These are phyloP conservation scores for Drosophila testacea DNA, from an alignment of 2,888 invertebrate genomes.

Conservation along the genomic window DNA sequence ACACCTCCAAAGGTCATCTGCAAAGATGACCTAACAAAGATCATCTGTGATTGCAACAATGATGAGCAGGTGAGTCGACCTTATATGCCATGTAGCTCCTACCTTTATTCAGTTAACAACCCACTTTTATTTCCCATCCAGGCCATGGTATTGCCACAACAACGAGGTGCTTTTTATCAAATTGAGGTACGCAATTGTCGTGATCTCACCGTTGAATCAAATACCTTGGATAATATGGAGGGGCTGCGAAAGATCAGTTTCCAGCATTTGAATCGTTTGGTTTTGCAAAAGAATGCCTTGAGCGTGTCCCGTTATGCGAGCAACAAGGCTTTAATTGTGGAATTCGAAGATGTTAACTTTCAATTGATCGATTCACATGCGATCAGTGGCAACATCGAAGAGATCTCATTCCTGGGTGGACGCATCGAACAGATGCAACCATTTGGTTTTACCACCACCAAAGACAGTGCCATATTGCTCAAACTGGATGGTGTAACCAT, in stretches of 20 bases:
- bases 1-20: conserved; percentile 76
- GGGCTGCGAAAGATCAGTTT: conserved; percentile 89
- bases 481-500: conserved; percentile 88
- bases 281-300: conserved; percentile 88
- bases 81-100: not conserved
- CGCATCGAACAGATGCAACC: conserved; percentile 88
- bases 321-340: conserved; percentile 82
- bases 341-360: conserved; percentile 85
- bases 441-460: conserved; percentile 91
- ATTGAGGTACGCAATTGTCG: conserved; percentile 90
- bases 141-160: conserved; percentile 87
- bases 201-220: conserved; percentile 87
- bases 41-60: conserved; percentile 84
- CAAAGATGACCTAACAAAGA: conserved; percentile 82
- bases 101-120: too few species aligned
- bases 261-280: conserved; percentile 87
- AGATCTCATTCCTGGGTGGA: conserved; percentile 88
- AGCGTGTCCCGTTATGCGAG: conserved; percentile 87
- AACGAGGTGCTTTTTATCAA: conserved; percentile 84
- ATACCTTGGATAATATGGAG: conserved; percentile 87
- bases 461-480: conserved; percentile 87
- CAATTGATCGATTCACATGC: conserved; percentile 87
- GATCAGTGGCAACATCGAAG: conserved; percentile 90
- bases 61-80: conserved; percentile 77
- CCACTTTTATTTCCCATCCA: conserved; percentile 64